phyloP scores from a whole-genome alignment of 2,113 vertebrate genomes.

The Aspidoscelis tigris region DNA sequence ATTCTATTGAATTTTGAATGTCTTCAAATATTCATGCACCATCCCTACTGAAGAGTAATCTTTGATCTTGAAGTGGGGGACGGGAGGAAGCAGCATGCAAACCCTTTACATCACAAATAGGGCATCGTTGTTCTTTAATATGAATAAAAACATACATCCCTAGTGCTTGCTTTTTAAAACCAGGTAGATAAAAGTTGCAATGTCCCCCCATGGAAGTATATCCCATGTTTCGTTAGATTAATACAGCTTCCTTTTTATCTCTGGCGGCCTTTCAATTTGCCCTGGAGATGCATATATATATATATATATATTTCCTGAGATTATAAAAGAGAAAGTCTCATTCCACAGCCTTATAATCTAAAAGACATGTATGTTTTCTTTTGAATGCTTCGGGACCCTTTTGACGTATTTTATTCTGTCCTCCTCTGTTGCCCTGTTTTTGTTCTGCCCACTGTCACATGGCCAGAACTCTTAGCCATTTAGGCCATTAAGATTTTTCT shows the following conservation, averaged over 20 bases:
- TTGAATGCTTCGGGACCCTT: not conserved
- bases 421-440: not conserved
- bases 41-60: too few species aligned
- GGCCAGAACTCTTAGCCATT: not conserved
- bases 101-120: too few species aligned
- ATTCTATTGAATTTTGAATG: too few species aligned
- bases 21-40: too few species aligned
- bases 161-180: constrained; percentile 28
- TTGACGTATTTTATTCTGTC: not conserved
- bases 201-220: constrained; percentile 36
- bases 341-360: not conserved
- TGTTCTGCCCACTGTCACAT: constrained; percentile 12
- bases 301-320: not conserved
- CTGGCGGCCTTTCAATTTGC: constrained; percentile 26
- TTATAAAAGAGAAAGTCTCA: not conserved
- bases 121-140: too few species aligned
- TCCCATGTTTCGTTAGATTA: constrained; percentile 24
- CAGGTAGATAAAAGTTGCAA: constrained; percentile 28
- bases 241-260: not conserved
- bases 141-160: not conserved
- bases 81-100: too few species aligned
- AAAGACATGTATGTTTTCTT: constrained; percentile 23
- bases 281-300: not conserved
- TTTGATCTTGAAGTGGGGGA: too few species aligned
- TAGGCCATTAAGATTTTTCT: not conserved